phyloP scores from a whole-genome alignment of 2,113 vertebrate genomes.

The Saimiri boliviensis region DNA sequence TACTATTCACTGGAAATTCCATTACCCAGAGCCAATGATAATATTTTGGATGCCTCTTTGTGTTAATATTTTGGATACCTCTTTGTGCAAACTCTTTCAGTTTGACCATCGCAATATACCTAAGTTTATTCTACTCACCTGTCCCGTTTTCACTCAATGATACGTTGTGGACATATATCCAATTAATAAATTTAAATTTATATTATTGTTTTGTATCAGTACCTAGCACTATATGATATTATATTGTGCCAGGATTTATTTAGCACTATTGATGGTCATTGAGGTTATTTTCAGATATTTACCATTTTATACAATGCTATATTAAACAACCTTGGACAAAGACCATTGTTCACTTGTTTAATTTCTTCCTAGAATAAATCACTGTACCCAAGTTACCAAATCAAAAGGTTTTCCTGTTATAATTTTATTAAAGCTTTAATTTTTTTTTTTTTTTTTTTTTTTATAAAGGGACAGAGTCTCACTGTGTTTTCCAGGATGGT shows the following conservation, averaged over 20 bases:
- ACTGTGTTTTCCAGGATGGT: too few relatives aligned
- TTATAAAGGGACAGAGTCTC: too few relatives aligned
- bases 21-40: background rate
- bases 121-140: background rate
- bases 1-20: background rate
- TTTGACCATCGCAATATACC: background rate
- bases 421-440: background rate
- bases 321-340: background rate
- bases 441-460: too few relatives aligned
- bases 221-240: background rate
- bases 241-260: background rate
- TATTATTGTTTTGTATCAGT: background rate
- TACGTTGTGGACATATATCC: background rate
- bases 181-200: background rate
- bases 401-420: background rate
- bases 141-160: background rate
- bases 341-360: background rate
- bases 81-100: background rate
- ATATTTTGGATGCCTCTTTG: background rate
- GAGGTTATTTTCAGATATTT: conserved; percentile 9
- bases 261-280: background rate
- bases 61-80: background rate
- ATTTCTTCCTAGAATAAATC: conserved; percentile 18
- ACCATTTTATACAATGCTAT: background rate
- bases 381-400: background rate